Base-by-base conservation (phyloP, 2,888 invertebrate genomes). In the Diarsia mendica region DNA sequence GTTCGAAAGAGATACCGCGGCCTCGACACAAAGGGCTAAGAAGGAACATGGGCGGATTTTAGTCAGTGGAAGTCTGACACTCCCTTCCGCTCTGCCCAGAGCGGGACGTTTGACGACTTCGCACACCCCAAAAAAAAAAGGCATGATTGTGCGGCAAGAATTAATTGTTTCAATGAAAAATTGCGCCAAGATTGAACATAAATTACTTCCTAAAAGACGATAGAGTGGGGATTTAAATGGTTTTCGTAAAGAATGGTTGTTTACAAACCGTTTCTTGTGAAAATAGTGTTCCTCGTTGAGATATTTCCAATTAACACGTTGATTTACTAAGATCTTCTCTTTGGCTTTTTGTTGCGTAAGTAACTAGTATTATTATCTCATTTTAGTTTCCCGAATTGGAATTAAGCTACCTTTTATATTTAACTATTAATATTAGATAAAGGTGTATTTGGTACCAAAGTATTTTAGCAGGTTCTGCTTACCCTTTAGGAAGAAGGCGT, bases 91-190 rank as follows among this genome's bases (percentile, higher is more conserved):
- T 28, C 28, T 28, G 28, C 28, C 28, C 28, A 28, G 28, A 28
- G 28, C 28, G 28, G 28, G 28, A 28, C 28, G 2, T 28, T 28
- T 28, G 28, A 28, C 2, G 28, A 28, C 28, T 28, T 28, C 28
- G 2, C 28, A 28, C 28, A 28, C 28, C 28, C 28, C 28, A 28
- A 28, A 28, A 28, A 28, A 28, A 28, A 28, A 28, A 28, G 28
- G 28, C 28, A 28, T n/a, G n/a, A n/a, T 28, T 28, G 28, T 28
- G 1, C 18, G 53, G 33, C 33, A 55, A 33, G 65, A 69, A 20
- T 77, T 80, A 72, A 84, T 84, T 80, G 84, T 61, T 80, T 76
- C 67, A 44, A 67, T 46, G 67, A 72, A 67, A 81, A 53, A 80
- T 77, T 23, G 15, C 8, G 3, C 28, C 51, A 28, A 58, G 23